Evolutionary conservation across 1,140 invertebrate species (phyloP).

Genomic region (Drosophila ananassae): DNA sequence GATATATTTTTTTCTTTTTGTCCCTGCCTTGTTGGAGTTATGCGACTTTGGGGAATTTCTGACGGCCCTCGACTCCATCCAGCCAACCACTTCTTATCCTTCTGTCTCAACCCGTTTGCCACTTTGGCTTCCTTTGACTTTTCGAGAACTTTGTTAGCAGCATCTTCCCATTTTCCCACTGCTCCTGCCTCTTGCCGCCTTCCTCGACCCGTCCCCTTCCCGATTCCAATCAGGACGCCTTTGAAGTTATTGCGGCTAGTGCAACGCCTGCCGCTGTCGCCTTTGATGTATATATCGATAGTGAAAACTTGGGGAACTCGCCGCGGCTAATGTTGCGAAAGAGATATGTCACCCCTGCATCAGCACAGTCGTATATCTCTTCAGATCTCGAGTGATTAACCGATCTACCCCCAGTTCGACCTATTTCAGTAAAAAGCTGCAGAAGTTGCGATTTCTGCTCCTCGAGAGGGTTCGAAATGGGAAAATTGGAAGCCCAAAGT

Average conservation of each 20-base stretch:
- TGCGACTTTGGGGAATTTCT: constrained; percentile 79
- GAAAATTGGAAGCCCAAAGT: background rate
- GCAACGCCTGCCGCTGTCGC: constrained; percentile 46
- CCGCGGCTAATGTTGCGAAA: constrained; percentile 72
- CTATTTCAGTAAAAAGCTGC: background rate
- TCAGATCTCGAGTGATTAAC: constrained; percentile 31
- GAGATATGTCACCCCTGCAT: constrained; percentile 40
- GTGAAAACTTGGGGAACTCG: constrained; percentile 73
- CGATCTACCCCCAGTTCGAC: constrained; percentile 12
- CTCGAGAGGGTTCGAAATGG: background rate
- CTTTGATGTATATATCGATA: constrained; percentile 69
- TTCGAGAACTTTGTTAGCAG: constrained; percentile 52
- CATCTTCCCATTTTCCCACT: constrained; percentile 20
- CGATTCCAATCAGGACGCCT: constrained; percentile 17
- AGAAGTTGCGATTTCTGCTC: background rate
- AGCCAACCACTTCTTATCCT: constrained; percentile 14
- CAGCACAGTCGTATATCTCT: constrained; percentile 20
- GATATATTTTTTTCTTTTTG: constrained; percentile 10
- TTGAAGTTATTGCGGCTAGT: constrained; percentile 60
- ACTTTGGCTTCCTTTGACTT: constrained; percentile 68
- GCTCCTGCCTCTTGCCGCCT: background rate
- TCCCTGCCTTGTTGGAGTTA: constrained; percentile 64
- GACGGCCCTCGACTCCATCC: constrained; percentile 37
- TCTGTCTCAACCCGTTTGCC: constrained; percentile 46
- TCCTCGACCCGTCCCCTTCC: background rate